Evolutionary conservation across 1,140 invertebrate species (phyloP).

Genomic region (Drosophila oshimai): DNA sequence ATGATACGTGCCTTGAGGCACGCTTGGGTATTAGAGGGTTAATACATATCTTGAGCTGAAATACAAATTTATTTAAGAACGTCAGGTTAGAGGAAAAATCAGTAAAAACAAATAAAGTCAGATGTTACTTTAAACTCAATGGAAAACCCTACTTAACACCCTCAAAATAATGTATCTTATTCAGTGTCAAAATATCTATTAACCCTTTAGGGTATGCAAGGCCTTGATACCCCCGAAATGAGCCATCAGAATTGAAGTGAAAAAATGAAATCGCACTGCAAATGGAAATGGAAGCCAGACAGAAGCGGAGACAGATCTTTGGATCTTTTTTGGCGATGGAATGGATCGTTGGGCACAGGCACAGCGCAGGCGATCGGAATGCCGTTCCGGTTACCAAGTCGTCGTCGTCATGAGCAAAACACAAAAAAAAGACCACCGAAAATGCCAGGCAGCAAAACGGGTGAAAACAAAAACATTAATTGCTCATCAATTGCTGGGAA

Average conservation of each 20-base stretch:
- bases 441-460: background rate
- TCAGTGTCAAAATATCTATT: background rate
- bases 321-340: too few species aligned
- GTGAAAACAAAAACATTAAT: conserved; percentile 39
- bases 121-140: too few species aligned
- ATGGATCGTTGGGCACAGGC: too few species aligned
- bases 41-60: too few species aligned
- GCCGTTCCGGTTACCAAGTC: conserved; percentile 33
- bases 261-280: background rate
- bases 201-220: background rate
- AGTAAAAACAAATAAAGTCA: too few species aligned
- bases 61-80: too few species aligned
- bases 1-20: too few species aligned
- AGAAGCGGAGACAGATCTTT: conserved; percentile 4
- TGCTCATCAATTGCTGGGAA: conserved; percentile 66
- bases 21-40: too few species aligned
- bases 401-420: too few species aligned
- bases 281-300: background rate
- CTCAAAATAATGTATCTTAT: too few species aligned
- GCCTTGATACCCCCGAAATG: background rate
- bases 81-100: too few species aligned
- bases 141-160: too few species aligned
- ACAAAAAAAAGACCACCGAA: background rate
- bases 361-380: conserved; percentile 39
- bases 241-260: conserved; percentile 2